phyloP scores from a whole-genome alignment of 2,797 vertebrate species.

The Tauraco hartlaubi region DNA sequence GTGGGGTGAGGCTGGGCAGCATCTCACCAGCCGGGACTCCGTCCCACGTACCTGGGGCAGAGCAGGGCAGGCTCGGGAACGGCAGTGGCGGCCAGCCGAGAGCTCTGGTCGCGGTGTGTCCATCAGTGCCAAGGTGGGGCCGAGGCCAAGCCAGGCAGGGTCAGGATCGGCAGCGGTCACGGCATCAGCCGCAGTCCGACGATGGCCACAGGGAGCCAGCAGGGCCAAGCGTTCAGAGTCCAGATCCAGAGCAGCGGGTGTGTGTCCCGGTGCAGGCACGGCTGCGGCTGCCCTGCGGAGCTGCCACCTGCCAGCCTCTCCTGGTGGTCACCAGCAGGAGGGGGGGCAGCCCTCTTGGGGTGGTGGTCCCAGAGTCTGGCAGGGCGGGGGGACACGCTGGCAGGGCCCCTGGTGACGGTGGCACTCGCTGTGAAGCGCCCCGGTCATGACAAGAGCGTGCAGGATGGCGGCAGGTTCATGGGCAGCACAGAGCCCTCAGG shows the following conservation, averaged over 20 bases:
- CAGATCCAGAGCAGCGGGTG: not conserved
- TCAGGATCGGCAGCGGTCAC: fast-evolving
- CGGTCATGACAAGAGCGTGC: fast-evolving
- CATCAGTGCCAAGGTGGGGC: too few species aligned
- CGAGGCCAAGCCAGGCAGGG: not conserved
- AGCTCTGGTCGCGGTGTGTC: fast-evolving
- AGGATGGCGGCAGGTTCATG: fast-evolving
- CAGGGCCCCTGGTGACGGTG: not conserved
- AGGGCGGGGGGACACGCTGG: not conserved
- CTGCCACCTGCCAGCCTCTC: not conserved
- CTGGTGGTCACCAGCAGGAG: not conserved
- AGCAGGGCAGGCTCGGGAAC: not conserved
- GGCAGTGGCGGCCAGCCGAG: fast-evolving
- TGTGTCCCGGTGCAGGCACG: fast-evolving
- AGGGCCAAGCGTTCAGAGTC: not conserved
- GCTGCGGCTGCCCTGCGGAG: fast-evolving
- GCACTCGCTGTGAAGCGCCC: fast-evolving
- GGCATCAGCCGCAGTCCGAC: fast-evolving
- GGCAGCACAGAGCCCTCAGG: not conserved
- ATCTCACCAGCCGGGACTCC: not conserved
- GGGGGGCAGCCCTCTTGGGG: not conserved
- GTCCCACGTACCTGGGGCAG: not conserved
- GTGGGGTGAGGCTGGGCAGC: not conserved
- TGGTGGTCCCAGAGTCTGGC: fast-evolving
- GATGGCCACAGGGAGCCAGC: not conserved